Evolutionary conservation across 2,113 vertebrate genomes (phyloP), one percentile per base, ranked within the genome.

Genomic region (Hipposideros armiger): DNA sequence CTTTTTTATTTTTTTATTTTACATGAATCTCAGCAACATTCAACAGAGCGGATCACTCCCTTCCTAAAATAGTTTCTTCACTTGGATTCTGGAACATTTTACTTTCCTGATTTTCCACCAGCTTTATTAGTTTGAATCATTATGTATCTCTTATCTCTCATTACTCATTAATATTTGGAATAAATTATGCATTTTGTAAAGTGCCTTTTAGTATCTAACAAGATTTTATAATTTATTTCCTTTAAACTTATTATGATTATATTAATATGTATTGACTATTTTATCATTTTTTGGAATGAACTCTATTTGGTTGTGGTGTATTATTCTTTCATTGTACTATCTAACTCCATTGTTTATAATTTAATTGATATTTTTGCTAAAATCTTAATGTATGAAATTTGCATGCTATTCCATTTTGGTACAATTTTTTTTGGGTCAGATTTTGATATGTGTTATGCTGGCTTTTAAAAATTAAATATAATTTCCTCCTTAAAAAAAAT

Each of bases 91-190:
- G 19, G 56, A 62, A 56, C 2, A 28, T 84, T 24, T 70, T 40
- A 24, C 50, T 92, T 88, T 60, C 32, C 13, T 69, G 28, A 77
- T 84, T 92, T 70, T 45, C 64, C 36, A 70, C 28, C 10, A 67
- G n/a, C 47, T 89, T 77, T 70, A 62, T 54, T 93, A 70, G 32
- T 62, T 93, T 90, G 36, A 90, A 84, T 84, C 84, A 40, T 47
- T 69, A 47, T 40, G 3, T 77, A 47, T 93, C 32, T 78, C 22
- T 64, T 74, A 64, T 36, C 36, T 36, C 36, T 36, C 36, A 36
- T 62, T 90, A 77, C 54, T 85, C 11, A 11, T 69, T 86, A 72
- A 26, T 85, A 85, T 85, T 78, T 90, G 24, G 19, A 52, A 36
- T 62, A 32, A 85, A 58, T 36, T 28, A 69, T 54, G 15, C n/a